These are phyloP conservation scores for Drosophila arizonae DNA, from an alignment of 1,140 invertebrate genomes.

Conservation along the genomic window DNA sequence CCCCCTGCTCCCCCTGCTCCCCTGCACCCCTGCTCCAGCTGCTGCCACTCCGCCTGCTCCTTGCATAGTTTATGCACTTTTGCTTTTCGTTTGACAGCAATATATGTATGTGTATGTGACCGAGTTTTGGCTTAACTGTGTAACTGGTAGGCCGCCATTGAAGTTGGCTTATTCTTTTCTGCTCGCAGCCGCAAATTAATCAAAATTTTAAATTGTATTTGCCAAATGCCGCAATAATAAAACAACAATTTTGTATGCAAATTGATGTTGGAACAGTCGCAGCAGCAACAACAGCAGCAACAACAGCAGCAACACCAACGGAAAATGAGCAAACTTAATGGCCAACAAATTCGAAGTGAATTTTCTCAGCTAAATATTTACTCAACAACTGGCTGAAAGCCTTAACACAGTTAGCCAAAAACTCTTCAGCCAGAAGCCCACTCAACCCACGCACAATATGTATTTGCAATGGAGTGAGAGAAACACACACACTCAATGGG, in stretches of 20 bases:
- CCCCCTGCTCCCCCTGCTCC: constrained; percentile 51
- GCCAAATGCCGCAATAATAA: constrained; percentile 42
- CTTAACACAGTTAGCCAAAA: constrained; percentile 29
- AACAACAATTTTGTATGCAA: constrained; percentile 72
- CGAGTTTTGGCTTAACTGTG: constrained; percentile 39
- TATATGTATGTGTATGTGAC: constrained; percentile 64
- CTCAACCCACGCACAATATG: neutral
- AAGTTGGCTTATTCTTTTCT: constrained; percentile 32
- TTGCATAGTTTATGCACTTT: constrained; percentile 73
- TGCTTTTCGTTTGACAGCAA: constrained; percentile 70
- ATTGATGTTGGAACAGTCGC: constrained; percentile 55
- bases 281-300: neutral
- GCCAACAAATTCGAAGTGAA: constrained; percentile 74
- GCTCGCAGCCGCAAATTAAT: constrained; percentile 54
- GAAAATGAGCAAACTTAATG: constrained; percentile 71
- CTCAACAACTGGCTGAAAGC: constrained; percentile 20
- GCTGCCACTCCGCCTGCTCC: constrained; percentile 37
- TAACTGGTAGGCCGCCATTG: constrained; percentile 7
- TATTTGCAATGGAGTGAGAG: constrained; percentile 27
- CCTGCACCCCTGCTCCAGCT: constrained; percentile 40
- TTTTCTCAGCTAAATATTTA: constrained; percentile 56
- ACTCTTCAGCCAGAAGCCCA: neutral
- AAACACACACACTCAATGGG: neutral
- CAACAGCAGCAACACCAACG: too few species aligned
- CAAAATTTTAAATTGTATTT: constrained; percentile 75